These are phyloP conservation scores for Chloroceryle inda DNA, from an alignment of 2,797 vertebrate genomes.

Conservation along the genomic window DNA sequence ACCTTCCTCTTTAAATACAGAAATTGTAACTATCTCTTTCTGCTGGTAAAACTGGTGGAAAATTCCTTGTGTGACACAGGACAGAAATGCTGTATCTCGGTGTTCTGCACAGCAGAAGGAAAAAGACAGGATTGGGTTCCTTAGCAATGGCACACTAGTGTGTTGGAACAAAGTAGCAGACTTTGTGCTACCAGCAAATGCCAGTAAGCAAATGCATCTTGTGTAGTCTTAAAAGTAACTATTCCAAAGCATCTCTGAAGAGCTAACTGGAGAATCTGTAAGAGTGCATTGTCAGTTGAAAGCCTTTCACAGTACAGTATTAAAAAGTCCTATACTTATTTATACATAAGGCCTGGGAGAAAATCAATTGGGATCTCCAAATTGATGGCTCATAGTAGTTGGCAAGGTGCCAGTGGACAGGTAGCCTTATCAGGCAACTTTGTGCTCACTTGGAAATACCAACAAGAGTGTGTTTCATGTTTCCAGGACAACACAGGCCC, in stretches of 20 bases:
- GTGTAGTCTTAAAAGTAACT: neutral
- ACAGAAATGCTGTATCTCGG: neutral
- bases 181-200: neutral
- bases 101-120: fast-evolving
- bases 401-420: neutral
- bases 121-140: neutral
- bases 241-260: neutral
- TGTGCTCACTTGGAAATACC: neutral
- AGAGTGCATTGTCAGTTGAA: fast-evolving
- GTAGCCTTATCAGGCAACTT: neutral
- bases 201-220: neutral
- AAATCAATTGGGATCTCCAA: neutral
- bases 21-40: neutral
- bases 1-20: neutral
- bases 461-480: fast-evolving
- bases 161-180: neutral
- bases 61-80: fast-evolving
- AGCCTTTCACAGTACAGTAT: neutral
- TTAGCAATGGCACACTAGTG: neutral
- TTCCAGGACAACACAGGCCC: neutral
- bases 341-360: neutral
- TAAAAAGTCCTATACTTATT: neutral
- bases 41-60: neutral
- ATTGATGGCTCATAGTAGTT: neutral
- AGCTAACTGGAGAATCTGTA: neutral